These are phyloP conservation scores for Tachyglossus aculeatus DNA, from an alignment of 2,797 vertebrate genomes.

Conservation along the genomic window DNA sequence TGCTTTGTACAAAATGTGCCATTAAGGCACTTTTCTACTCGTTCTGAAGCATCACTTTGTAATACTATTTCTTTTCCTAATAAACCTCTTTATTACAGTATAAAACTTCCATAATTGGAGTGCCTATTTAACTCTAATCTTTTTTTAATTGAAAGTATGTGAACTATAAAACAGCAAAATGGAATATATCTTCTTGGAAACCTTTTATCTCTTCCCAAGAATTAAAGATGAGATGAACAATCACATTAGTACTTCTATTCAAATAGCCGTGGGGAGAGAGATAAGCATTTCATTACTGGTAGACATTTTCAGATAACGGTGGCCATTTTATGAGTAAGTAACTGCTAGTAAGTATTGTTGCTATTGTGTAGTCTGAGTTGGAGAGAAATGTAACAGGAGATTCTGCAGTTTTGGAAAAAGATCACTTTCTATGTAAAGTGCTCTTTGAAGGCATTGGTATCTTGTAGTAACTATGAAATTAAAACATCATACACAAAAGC, in stretches of 20 bases:
- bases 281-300: constrained; percentile 45
- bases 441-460: no score
- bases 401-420: no score
- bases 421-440: background rate
- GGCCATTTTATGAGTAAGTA: constrained; percentile 41
- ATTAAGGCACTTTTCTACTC: constrained; percentile 14
- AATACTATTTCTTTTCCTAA: constrained; percentile 12
- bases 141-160: constrained; percentile 49
- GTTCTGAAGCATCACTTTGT: constrained; percentile 2
- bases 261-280: constrained; percentile 33
- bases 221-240: constrained; percentile 13
- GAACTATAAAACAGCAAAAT: constrained; percentile 43
- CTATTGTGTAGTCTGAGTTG: background rate
- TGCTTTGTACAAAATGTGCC: background rate
- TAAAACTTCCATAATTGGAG: constrained; percentile 46
- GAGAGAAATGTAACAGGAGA: background rate
- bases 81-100: constrained; percentile 31
- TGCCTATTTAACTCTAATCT: constrained; percentile 29
- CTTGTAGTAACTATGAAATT: no score
- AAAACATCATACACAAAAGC: no score
- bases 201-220: constrained; percentile 40
- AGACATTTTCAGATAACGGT: constrained; percentile 39
- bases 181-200: constrained; percentile 37
- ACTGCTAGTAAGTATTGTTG: constrained; percentile 42
- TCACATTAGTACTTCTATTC: constrained; percentile 38